Evolutionary conservation across 2,797 vertebrate species (phyloP).

Genomic region (Zalophus californianus): DNA sequence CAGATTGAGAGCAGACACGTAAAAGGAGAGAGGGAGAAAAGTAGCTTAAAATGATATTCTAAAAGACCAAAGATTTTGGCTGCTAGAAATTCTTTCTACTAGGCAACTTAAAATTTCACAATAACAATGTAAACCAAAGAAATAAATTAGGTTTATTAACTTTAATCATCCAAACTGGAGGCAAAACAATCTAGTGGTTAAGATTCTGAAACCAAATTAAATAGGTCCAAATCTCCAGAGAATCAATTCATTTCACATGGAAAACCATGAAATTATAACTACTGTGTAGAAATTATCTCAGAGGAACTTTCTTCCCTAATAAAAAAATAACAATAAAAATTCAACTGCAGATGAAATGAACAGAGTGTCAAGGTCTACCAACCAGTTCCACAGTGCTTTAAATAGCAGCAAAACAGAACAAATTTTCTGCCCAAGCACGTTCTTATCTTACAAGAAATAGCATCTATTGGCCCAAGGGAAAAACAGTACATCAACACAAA

Average conservation of each 20-base stretch:
- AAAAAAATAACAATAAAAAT: slow-evolving; percentile 53
- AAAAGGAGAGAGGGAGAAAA: background rate
- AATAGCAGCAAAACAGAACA: slow-evolving; percentile 69
- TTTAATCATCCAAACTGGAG: slow-evolving; percentile 42
- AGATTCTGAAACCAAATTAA: slow-evolving; percentile 55
- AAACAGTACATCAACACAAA: slow-evolving; percentile 65
- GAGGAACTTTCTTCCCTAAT: slow-evolving; percentile 24
- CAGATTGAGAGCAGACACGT: background rate
- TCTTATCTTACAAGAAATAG: slow-evolving; percentile 64
- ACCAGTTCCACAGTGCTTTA: slow-evolving; percentile 10
- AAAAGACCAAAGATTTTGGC: background rate
- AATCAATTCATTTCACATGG: slow-evolving; percentile 41
- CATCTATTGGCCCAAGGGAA: slow-evolving; percentile 22
- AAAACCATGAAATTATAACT: slow-evolving; percentile 62
- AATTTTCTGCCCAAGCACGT: slow-evolving; percentile 55
- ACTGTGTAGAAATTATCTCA: slow-evolving; percentile 36
- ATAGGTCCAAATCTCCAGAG: slow-evolving; percentile 38
- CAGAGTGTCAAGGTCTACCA: slow-evolving; percentile 38
- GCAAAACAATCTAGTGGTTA: slow-evolving; percentile 49
- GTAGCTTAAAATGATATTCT: background rate
- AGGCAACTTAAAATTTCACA: slow-evolving; percentile 9
- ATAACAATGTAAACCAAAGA: slow-evolving; percentile 15
- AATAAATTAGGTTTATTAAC: slow-evolving; percentile 55
- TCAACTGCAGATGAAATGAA: slow-evolving; percentile 47
- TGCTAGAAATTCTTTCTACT: slow-evolving; percentile 36